Conservation (phyloP, 53 echinoderm and acorn worm species). For the Apostichopus leukothele region DNA sequence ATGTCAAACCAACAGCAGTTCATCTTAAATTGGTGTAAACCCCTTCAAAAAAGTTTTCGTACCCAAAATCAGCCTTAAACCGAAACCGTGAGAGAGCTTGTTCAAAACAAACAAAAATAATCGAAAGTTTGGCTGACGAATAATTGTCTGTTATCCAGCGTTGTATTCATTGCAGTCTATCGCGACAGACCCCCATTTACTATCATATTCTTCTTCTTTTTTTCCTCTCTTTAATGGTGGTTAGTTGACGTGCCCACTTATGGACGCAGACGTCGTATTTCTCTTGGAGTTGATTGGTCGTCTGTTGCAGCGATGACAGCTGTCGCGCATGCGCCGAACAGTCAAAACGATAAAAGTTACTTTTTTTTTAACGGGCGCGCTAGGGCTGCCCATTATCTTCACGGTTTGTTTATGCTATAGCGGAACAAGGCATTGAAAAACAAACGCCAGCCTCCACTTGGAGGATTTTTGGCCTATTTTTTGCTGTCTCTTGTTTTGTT, state of each 20-base stretch:
- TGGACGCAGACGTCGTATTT: constrained; percentile 19
- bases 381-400: background rate
- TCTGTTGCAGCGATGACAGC: constrained; percentile 33
- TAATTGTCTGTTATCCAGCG: background rate
- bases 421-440: background rate
- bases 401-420: background rate
- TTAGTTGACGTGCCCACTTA: constrained; percentile 36
- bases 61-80: no score
- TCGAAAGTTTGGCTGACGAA: background rate
- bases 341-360: constrained; percentile 15
- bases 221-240: constrained; percentile 8
- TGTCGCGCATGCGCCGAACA: constrained; percentile 27
- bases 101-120: background rate
- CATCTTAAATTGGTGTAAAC: no score
- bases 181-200: background rate
- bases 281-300: constrained; percentile 26
- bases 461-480: no score
- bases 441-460: background rate
- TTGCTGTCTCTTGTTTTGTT: no score
- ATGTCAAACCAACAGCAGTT: no score
- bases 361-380: constrained; percentile 14
- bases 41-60: no score
- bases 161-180: background rate
- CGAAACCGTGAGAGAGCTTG: no score
- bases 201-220: background rate